Evolutionary conservation across 1,140 invertebrate genomes (phyloP), one percentile per base, ranked within the genome.

Genomic region (Hyles euphorbiae): DNA sequence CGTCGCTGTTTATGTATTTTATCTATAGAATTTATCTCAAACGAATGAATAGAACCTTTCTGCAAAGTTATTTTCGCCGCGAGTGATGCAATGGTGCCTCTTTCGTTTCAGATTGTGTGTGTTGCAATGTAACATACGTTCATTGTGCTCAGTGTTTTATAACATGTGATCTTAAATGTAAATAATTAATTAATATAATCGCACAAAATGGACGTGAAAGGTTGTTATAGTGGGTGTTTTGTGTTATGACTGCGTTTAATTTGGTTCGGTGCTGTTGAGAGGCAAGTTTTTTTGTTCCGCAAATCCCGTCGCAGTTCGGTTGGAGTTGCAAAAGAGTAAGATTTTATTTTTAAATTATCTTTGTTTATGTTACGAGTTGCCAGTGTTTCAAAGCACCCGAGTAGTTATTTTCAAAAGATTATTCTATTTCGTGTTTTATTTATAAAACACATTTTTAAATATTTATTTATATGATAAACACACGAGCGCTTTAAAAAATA

Each of bases 161-260:
- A 81, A 79, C 73, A 85, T 83, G 80, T 85, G 78, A 85, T 85
- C 73, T 70, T 53, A 70, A 76, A 81, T 82, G 75, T 83, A 75
- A 81, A 81, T 81, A 79, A 70, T 81, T 76, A 76, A 74, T 75
- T 73, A 65, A 72, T 70, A 72, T 70, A 72, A 78, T 64, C 67
- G 66, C 66, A 77, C 75, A 82, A 81, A 74, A 81, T 81, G 81
- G 75, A 81, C 76, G 74, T 80, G 78, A 83, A 78, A 76, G 67
- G 65, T 68, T 74, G 52, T 79, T 65, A 69, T 74, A 72, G 80
- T 82, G 76, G 68, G 75, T 81, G 81, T 78, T 58, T 66, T 68
- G 67, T 72, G 72, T 67, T 56, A 72, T 79, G 74, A 78, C 69
- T 72, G 61, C 63, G 65, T 67, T 67, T 53, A 60, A 67, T 48